Evolutionary conservation across 53 echinoderm and acorn worm species (phyloP).

Genomic region (Temnopleurus reevesii): DNA sequence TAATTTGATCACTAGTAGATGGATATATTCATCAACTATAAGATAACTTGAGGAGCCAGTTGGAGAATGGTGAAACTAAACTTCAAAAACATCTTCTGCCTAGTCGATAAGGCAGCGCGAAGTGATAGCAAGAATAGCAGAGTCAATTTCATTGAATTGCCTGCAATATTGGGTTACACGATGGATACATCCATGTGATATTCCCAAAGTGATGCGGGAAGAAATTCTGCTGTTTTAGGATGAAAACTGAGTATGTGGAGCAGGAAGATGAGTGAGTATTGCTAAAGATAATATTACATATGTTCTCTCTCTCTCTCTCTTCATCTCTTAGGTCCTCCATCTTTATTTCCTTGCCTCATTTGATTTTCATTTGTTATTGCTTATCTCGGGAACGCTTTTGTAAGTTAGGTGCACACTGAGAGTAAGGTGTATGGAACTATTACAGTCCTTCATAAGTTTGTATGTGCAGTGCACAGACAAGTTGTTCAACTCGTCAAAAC

Average conservation of each 20-base stretch:
- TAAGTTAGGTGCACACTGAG: no score
- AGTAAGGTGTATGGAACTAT: no score
- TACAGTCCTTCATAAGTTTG: no score
- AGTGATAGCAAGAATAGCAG: slow-evolving; percentile 33
- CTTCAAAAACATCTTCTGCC: neutral
- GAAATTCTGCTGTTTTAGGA: slow-evolving; percentile 56
- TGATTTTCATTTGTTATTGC: no score
- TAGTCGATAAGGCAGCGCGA: slow-evolving; percentile 26
- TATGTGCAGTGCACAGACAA: no score
- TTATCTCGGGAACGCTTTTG: no score
- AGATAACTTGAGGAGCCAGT: neutral
- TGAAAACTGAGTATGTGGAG: slow-evolving; percentile 49
- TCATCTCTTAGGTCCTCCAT: neutral
- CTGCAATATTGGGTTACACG: slow-evolving; percentile 35
- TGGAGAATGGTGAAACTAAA: slow-evolving; percentile 17
- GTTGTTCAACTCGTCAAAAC: no score
- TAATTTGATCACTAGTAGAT: neutral
- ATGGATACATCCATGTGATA: slow-evolving; percentile 45
- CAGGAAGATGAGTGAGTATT: slow-evolving; percentile 50
- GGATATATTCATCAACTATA: neutral
- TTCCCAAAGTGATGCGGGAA: slow-evolving; percentile 25
- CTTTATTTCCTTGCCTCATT: neutral
- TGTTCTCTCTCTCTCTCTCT: slow-evolving; percentile 17
- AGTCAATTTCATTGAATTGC: slow-evolving; percentile 49
- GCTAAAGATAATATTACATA: slow-evolving; percentile 37